Percentiles rank a stretch among this genome's conserved stretches.
Evolutionary conservation across 2,113 vertebrate species (phyloP).

Genomic region (pig (Sus scrofa)): T2T-Sscrofa CM000814.6:111566501-111567000

Average conservation of each 20-base stretch:
- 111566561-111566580: background rate
- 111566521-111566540: background rate
- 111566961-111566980: background rate
- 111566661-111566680: background rate
- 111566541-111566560: background rate
- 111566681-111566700: background rate
- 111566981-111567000: background rate
- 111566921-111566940: conserved; percentile 23
- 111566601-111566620: conserved; percentile 2
- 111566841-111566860: conserved; percentile 23
- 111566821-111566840: conserved; percentile 24
- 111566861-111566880: conserved; percentile 24
- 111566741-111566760: background rate
- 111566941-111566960: conserved; percentile 4
- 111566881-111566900: conserved; percentile 1
- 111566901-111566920: conserved; percentile 21
- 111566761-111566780: background rate
- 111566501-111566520: no score
- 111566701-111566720: background rate
- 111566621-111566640: background rate
- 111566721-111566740: background rate
- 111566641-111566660: background rate
- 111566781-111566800: background rate
- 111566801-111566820: background rate
- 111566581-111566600: background rate